Evolutionary conservation across 2,888 invertebrate species (phyloP).

Genomic region (Pachydiplax longipennis): DNA sequence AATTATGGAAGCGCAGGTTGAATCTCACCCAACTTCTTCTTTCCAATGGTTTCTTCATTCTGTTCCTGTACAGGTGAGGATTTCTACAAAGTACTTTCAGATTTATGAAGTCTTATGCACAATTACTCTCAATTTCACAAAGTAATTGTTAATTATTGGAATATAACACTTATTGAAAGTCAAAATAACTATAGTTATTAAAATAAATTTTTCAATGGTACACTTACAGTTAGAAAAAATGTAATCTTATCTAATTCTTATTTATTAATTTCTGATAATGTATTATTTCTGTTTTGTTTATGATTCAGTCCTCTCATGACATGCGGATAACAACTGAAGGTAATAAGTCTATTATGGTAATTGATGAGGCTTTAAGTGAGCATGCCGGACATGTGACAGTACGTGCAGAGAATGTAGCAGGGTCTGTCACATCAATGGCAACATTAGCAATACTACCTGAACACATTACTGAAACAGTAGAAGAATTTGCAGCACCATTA

Average conservation of each 20-base stretch:
- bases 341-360: slow-evolving; percentile 80
- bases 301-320: slow-evolving; percentile 67
- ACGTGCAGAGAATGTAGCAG: slow-evolving; percentile 87
- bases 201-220: neutral
- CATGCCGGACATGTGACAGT: slow-evolving; percentile 82
- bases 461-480: slow-evolving; percentile 64
- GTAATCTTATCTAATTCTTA: neutral
- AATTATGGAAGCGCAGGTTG: slow-evolving; percentile 78
- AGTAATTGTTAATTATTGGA: too few relatives aligned
- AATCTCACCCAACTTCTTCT: slow-evolving; percentile 79
- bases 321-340: slow-evolving; percentile 76
- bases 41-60: slow-evolving; percentile 88
- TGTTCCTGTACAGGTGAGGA: slow-evolving; percentile 68
- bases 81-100: too few relatives aligned
- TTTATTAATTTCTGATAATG: neutral
- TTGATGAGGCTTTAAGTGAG: slow-evolving; percentile 75
- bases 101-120: too few relatives aligned
- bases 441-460: slow-evolving; percentile 69
- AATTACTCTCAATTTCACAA: too few relatives aligned
- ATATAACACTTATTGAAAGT: too few relatives aligned
- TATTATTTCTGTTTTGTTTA: neutral
- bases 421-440: slow-evolving; percentile 87
- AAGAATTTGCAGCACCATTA: slow-evolving; percentile 74
- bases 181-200: too few relatives aligned
- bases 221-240: neutral